Percentiles rank a stretch among this genome's conserved stretches.
Conservation (phyloP, 2,888 invertebrate genomes). For the Apeira syringaria region DNA sequence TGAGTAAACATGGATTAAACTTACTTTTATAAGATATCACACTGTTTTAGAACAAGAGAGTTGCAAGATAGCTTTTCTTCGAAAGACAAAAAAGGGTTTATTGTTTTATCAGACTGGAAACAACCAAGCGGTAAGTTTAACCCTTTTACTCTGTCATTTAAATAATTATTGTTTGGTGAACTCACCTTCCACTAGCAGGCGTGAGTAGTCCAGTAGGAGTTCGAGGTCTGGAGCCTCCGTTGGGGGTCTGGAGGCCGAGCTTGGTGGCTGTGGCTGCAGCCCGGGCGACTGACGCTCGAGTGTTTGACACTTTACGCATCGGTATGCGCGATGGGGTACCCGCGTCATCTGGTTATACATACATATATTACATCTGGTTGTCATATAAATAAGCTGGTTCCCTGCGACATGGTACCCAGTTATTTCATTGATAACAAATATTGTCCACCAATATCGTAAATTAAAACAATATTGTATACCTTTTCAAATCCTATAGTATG, state of each 20-base stretch:
- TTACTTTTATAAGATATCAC: no score
- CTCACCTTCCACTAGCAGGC: constrained; percentile 90
- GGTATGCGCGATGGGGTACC: constrained; percentile 92
- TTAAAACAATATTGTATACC: no score
- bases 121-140: constrained; percentile 7
- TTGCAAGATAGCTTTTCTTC: no score
- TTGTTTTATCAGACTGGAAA: no score
- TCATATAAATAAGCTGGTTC: no score
- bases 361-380: no score
- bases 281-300: constrained; percentile 78
- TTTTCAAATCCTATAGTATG: no score
- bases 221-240: constrained; percentile 86
- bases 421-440: no score
- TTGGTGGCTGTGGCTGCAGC: constrained; percentile 85
- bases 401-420: no score
- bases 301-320: constrained; percentile 86
- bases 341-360: constrained; percentile 85
- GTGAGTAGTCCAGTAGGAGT: constrained; percentile 92
- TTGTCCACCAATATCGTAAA: no score
- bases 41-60: no score
- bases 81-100: no score
- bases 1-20: background rate
- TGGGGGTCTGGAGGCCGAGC: constrained; percentile 82
- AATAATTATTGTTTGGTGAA: constrained; percentile 16
- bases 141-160: constrained; percentile 9